Evolutionary conservation across 1,140 invertebrate genomes (phyloP).

Genomic region (Philopotamus ludificatus): DNA sequence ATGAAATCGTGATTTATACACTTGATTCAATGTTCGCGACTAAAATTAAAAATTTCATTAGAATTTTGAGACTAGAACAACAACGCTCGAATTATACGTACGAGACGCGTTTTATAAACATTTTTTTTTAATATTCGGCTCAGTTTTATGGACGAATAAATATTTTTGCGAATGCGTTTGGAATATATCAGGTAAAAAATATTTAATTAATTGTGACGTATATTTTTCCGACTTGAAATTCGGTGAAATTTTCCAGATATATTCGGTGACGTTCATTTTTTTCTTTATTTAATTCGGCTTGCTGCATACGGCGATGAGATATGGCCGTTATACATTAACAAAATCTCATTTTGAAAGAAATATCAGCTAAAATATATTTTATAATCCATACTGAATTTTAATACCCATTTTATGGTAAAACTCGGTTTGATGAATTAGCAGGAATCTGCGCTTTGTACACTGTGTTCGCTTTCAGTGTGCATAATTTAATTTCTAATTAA

Average conservation of each 20-base stretch:
- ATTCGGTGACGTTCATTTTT: too few relatives aligned
- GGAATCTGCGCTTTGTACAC: conserved; percentile 11
- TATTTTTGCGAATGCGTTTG: too few relatives aligned
- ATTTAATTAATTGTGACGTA: too few relatives aligned
- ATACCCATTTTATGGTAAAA: conserved; percentile 33
- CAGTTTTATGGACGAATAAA: too few relatives aligned
- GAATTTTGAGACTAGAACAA: conserved; percentile 2
- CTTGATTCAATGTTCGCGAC: conserved; percentile 21
- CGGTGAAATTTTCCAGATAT: too few relatives aligned
- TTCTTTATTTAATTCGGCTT: too few relatives aligned
- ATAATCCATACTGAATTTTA: conserved; percentile 37
- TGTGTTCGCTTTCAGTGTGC: conserved; percentile 5
- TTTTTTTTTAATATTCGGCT: too few relatives aligned
- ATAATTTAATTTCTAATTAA: too few relatives aligned
- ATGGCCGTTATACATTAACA: conserved; percentile 31
- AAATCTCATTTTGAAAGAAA: conserved; percentile 30
- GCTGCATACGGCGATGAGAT: conserved; percentile 24
- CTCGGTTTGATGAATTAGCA: conserved; percentile 24
- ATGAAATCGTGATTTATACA: conserved; percentile 25
- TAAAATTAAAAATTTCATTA: conserved; percentile 11
- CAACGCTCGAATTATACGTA: too few relatives aligned
- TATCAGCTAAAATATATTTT: conserved; percentile 22
- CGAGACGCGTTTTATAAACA: too few relatives aligned
- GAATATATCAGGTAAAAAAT: too few relatives aligned
- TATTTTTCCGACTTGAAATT: too few relatives aligned